phyloP scores from a whole-genome alignment of 2,113 vertebrate genomes.

The Zosterops lateralis region DNA sequence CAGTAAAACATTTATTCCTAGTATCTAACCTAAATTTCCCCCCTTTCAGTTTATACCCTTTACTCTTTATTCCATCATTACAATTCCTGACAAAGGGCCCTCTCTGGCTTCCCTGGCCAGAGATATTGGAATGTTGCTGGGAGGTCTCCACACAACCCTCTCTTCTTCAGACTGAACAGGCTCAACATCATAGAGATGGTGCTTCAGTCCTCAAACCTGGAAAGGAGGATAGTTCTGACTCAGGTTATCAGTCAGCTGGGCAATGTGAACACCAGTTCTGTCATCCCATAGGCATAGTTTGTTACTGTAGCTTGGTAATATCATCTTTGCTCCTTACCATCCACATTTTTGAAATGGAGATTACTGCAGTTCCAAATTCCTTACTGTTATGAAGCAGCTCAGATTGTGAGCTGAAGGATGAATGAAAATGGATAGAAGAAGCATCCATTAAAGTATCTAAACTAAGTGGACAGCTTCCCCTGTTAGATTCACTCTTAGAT shows the following conservation, averaged over 20 bases:
- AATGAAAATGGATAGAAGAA: not conserved
- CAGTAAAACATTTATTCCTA: not conserved
- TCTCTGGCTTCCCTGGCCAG: not conserved
- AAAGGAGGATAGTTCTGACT: not conserved
- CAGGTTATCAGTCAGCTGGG: not conserved
- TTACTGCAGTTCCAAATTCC: not conserved
- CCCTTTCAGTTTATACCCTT: not conserved
- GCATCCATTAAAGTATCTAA: not conserved
- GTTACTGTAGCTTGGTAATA: not conserved
- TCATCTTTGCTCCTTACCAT: not conserved
- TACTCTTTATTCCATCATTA: not conserved
- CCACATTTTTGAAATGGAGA: not conserved
- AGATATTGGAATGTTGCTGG: not conserved
- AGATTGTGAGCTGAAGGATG: not conserved
- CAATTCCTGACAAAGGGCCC: not conserved
- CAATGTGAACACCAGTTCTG: not conserved
- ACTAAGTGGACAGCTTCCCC: not conserved
- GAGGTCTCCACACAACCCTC: not conserved
- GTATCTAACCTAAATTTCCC: not conserved
- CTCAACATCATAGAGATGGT: not conserved
- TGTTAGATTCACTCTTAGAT: not conserved
- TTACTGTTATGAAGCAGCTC: not conserved
- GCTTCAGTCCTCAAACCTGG: not conserved
- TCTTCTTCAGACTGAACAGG: not conserved
- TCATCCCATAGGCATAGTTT: accelerated